phyloP scores from a whole-genome alignment of 2,888 invertebrate species.

The Lepidochitona cinerea region DNA sequence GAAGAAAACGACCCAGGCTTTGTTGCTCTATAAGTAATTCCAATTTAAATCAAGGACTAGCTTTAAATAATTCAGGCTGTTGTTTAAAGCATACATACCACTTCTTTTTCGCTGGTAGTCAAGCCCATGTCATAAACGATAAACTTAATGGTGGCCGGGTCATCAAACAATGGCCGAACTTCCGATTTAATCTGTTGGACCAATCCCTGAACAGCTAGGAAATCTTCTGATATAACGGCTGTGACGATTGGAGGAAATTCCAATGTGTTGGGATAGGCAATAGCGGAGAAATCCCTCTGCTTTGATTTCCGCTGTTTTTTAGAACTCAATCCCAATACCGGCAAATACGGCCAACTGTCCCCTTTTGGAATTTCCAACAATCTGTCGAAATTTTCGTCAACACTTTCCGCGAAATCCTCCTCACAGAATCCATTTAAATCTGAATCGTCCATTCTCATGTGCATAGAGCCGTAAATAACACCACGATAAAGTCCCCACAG shows the following conservation, averaged over 20 bases:
- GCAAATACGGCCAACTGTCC: constrained; percentile 48
- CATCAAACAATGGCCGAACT: constrained; percentile 26
- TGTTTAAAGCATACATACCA: constrained; percentile 34
- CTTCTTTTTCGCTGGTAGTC: constrained; percentile 35
- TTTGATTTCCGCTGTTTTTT: constrained; percentile 29
- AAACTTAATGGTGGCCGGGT: constrained; percentile 27
- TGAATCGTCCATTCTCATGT: constrained; percentile 9
- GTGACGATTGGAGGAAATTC: constrained; percentile 52
- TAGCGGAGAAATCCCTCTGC: constrained; percentile 17
- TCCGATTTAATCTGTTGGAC: constrained; percentile 43
- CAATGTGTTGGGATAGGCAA: not conserved
- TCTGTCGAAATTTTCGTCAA: constrained; percentile 33
- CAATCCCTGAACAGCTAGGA: constrained; percentile 48
- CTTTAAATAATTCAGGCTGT: not conserved
- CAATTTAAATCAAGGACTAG: no score
- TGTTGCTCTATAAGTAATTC: no score
- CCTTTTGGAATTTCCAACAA: constrained; percentile 42
- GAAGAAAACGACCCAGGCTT: no score
- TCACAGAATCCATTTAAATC: constrained; percentile 17
- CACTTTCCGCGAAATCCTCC: not conserved
- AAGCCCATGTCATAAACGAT: constrained; percentile 54
- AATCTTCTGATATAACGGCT: constrained; percentile 45
- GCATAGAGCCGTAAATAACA: not conserved
- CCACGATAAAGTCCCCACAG: constrained; percentile 7
- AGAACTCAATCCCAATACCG: constrained; percentile 42